These are phyloP conservation scores for Acrobasis consociella DNA, from an alignment of 2,888 invertebrate genomes.

Conservation along the genomic window DNA sequence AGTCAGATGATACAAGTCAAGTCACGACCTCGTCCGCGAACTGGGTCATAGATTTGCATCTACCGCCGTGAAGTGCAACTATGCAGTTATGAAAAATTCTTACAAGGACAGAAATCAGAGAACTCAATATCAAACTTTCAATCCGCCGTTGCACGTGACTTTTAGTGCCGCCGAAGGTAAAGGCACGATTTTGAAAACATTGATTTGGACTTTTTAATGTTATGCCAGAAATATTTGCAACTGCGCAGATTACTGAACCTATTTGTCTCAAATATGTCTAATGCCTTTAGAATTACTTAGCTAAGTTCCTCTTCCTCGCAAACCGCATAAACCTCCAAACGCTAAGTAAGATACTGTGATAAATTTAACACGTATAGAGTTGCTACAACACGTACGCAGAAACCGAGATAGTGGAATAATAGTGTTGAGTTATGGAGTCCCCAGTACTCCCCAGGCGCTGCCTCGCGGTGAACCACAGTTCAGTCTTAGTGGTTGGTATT, in stretches of 20 bases:
- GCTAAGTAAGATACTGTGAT: constrained; percentile 25
- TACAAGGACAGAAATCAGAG: neutral
- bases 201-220: too few relatives aligned
- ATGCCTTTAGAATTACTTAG: too few relatives aligned
- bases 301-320: too few relatives aligned
- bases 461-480: constrained; percentile 58
- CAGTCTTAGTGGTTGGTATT: constrained; percentile 48
- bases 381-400: constrained; percentile 54
- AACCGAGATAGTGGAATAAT: constrained; percentile 63
- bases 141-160: neutral
- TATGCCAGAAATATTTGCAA: too few relatives aligned
- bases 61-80: constrained; percentile 18
- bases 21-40: constrained; percentile 19
- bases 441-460: constrained; percentile 44
- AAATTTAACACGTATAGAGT: constrained; percentile 47
- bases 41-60: constrained; percentile 20
- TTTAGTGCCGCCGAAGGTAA: too few relatives aligned
- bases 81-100: constrained; percentile 20
- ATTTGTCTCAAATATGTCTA: too few relatives aligned
- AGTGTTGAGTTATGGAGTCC: constrained; percentile 54
- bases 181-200: too few relatives aligned
- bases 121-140: neutral
- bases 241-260: too few relatives aligned
- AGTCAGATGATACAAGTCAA: constrained; percentile 14
- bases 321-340: too few relatives aligned